Percentiles rank a stretch among this genome's conserved stretches.
Evolutionary conservation across 2,888 invertebrate genomes (phyloP).

Genomic region (Argyresthia albistria): DNA sequence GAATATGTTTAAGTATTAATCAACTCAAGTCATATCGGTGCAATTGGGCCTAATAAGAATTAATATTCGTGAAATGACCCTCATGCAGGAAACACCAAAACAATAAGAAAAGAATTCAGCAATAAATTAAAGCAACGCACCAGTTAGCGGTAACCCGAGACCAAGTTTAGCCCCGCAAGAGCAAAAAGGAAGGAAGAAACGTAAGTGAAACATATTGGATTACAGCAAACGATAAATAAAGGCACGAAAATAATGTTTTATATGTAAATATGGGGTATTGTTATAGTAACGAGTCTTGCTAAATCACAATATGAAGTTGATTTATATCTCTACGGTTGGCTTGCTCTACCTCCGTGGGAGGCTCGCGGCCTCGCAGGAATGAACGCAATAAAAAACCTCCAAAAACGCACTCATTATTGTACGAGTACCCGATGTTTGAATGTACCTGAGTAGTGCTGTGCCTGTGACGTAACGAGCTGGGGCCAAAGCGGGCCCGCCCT

Average conservation of each 20-base stretch:
- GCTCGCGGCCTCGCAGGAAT: not conserved
- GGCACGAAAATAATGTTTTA: conserved; percentile 60
- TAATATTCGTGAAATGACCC: too few relatives aligned
- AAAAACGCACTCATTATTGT: not conserved
- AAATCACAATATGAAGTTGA: conserved; percentile 72
- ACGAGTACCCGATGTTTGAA: too few relatives aligned
- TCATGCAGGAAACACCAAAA: conserved; percentile 2
- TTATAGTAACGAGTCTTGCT: conserved; percentile 77
- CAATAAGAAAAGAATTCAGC: conserved; percentile 21
- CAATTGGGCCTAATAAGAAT: too few relatives aligned
- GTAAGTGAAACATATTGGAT: conserved; percentile 21
- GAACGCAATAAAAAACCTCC: not conserved
- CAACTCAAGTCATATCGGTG: too few relatives aligned
- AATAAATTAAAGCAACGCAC: conserved; percentile 40
- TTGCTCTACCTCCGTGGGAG: conserved; percentile 18
- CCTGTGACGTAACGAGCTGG: too few relatives aligned
- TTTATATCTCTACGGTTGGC: conserved; percentile 69
- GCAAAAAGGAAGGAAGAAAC: conserved; percentile 25
- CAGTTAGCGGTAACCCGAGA: conserved; percentile 29
- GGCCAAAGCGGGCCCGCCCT: too few relatives aligned
- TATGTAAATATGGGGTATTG: conserved; percentile 74
- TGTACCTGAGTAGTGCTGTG: too few relatives aligned
- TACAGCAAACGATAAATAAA: conserved; percentile 50
- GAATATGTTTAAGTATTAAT: too few relatives aligned
- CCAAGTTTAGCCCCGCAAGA: conserved; percentile 23